Evolutionary conservation across 2,113 vertebrate species (phyloP).

Genomic region (Phylloscopus trochilus): DNA sequence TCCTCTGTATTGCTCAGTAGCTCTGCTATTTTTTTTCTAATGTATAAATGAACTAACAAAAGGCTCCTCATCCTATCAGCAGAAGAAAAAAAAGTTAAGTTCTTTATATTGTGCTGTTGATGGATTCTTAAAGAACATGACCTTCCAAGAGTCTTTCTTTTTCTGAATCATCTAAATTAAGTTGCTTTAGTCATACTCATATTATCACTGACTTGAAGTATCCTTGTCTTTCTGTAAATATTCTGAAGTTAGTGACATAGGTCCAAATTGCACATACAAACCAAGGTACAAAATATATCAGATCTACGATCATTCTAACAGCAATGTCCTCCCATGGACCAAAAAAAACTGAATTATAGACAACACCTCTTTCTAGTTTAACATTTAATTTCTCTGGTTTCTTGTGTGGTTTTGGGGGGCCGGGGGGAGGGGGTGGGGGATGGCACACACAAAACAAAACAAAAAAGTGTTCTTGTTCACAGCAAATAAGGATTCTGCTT

Average conservation of each 20-base stretch:
- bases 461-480: not conserved
- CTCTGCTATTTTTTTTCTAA: not conserved
- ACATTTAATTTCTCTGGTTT: not conserved
- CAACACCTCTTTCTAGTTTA: not conserved
- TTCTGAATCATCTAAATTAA: not conserved
- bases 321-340: not conserved
- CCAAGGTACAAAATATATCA: not conserved
- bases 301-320: not conserved
- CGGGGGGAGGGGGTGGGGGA: fast-evolving
- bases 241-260: not conserved
- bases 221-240: not conserved
- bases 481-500: not conserved
- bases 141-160: not conserved
- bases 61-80: not conserved
- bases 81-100: not conserved
- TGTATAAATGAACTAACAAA: not conserved
- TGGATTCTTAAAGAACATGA: not conserved
- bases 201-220: not conserved
- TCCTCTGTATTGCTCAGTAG: not conserved
- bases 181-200: not conserved
- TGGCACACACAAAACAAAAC: not conserved
- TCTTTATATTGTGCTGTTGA: not conserved
- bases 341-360: not conserved
- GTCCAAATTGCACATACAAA: not conserved
- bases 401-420: not conserved